Evolutionary conservation across 2,888 invertebrate species (phyloP).

Genomic region (Metacarcinus magister): DNA sequence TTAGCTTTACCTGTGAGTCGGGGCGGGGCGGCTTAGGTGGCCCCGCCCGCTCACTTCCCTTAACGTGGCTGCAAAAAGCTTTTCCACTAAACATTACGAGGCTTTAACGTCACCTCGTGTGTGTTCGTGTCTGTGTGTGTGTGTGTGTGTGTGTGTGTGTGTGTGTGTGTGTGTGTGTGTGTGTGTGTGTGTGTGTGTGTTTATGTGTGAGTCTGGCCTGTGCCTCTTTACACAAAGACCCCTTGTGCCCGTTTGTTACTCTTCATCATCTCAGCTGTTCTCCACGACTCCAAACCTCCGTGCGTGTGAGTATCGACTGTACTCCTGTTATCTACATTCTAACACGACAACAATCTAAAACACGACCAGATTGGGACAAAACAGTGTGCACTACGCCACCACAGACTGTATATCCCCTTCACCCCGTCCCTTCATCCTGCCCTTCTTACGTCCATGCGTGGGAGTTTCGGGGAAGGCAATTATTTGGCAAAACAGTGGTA

Average conservation of each 20-base stretch:
- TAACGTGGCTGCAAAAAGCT: not conserved
- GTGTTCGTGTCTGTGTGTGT: not conserved
- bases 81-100: not conserved
- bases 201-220: not conserved
- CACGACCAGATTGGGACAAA: not conserved
- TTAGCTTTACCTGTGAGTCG: not conserved
- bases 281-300: not conserved
- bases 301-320: not conserved
- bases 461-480: slow-evolving; percentile 15
- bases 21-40: not conserved
- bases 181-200: slow-evolving; percentile 26
- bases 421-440: not conserved
- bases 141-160: not conserved
- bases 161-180: slow-evolving; percentile 26
- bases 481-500: not conserved
- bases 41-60: not conserved
- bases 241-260: not conserved
- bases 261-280: not conserved
- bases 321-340: not conserved
- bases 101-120: not conserved
- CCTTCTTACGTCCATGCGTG: not conserved
- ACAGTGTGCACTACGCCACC: not conserved
- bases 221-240: not conserved
- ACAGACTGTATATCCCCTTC: not conserved
- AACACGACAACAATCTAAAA: not conserved